Evolutionary conservation across 2,113 vertebrate species (phyloP).

Genomic region (Fregata magnificens): DNA sequence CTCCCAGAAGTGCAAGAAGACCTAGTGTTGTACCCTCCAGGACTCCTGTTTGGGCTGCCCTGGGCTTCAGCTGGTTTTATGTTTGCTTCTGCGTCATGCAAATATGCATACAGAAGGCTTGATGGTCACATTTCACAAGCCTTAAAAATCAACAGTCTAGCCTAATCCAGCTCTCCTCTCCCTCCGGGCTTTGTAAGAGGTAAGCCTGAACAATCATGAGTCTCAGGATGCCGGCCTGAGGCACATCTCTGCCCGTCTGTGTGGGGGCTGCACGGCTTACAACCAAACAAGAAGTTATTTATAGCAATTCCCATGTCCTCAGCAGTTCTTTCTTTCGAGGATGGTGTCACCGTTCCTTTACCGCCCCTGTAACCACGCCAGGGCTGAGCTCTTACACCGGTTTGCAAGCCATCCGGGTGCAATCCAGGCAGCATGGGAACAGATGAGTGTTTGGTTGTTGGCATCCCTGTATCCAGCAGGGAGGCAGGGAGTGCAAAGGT

Average conservation of each 20-base stretch:
- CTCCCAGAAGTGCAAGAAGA: background rate
- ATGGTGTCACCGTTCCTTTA: background rate
- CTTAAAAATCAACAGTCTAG: background rate
- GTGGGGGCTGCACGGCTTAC: background rate
- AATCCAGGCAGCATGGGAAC: background rate
- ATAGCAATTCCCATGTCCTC: background rate
- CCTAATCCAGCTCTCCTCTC: background rate
- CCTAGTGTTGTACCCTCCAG: background rate
- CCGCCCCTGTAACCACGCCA: background rate
- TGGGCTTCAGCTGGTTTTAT: background rate
- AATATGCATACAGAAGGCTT: background rate
- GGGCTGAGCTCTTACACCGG: background rate
- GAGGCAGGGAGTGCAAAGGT: background rate
- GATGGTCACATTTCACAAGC: background rate
- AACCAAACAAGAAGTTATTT: background rate
- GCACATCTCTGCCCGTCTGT: background rate
- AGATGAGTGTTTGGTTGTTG: background rate
- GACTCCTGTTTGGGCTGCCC: background rate
- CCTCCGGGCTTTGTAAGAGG: background rate
- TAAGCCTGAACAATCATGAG: background rate
- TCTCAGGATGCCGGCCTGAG: rapidly evolving
- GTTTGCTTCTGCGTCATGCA: background rate
- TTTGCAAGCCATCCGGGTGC: background rate
- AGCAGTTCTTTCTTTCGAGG: background rate
- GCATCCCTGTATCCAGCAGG: background rate